Evolutionary conservation across 2,113 vertebrate species (phyloP).

Genomic region (Colaptes auratus): DNA sequence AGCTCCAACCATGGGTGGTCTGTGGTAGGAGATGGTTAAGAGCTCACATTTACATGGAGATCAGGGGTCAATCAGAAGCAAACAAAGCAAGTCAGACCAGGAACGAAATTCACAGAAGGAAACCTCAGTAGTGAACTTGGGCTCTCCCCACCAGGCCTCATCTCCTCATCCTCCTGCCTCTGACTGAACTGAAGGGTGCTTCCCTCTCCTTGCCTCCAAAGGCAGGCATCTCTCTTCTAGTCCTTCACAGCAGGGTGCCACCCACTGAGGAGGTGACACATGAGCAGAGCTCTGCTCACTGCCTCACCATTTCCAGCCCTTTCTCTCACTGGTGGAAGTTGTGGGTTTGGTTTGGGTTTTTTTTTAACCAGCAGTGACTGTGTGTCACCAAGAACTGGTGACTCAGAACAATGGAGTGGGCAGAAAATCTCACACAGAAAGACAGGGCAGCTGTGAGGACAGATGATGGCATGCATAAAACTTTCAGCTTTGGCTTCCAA

Average conservation of each 20-base stretch:
- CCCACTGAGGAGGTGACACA: background rate
- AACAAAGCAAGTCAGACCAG: slow-evolving; percentile 38
- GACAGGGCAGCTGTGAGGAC: background rate
- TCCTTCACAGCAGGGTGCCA: background rate
- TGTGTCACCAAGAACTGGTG: background rate
- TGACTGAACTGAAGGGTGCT: background rate
- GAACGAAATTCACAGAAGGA: slow-evolving; percentile 20
- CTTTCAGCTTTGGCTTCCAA: slow-evolving; percentile 15
- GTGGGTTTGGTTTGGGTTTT: background rate
- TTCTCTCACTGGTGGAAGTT: background rate
- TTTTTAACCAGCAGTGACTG: background rate
- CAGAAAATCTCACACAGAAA: background rate
- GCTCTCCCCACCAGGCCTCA: slow-evolving; percentile 24
- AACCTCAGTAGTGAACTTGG: slow-evolving; percentile 51
- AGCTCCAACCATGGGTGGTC: slow-evolving; percentile 53
- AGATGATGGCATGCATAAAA: background rate
- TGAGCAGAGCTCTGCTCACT: background rate
- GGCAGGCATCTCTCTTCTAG: background rate
- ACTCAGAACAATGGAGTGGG: slow-evolving; percentile 17
- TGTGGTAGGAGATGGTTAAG: slow-evolving; percentile 25
- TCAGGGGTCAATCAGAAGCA: slow-evolving; percentile 53
- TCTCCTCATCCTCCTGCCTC: background rate
- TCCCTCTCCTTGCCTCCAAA: background rate
- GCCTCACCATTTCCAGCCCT: background rate
- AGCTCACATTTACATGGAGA: slow-evolving; percentile 44